Base-by-base conservation (phyloP, 2,797 vertebrate genomes). In the Morus bassanus region DNA sequence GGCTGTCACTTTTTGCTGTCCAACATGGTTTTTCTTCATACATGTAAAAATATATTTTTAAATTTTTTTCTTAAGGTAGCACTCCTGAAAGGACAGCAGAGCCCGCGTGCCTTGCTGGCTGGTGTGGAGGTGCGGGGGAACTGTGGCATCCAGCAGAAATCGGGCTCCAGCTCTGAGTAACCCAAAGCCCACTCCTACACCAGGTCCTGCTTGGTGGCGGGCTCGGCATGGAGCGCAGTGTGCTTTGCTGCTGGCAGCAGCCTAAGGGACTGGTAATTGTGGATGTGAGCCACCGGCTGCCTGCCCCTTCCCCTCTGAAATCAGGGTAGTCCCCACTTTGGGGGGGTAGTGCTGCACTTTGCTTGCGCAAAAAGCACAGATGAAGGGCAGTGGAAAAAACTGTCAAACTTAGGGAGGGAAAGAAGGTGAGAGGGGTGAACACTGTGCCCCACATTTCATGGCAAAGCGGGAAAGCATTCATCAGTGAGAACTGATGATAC, bases 361-460 rank as follows among this genome's bases (percentile, higher is more conserved):
- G 9, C 39, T 30, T 8, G 31, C 33, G 54, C 45, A 19, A 56
- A 48, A 13, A 64, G 43, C 33, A 35, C 41, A 27, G 67, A 5
- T 1, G 13, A 80, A 30, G 24, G 53, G 41, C 74, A 53, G 69
- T 1, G 3, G 64, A 5, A 46, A 65, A 63, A 63, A 59, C 11
- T 41, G 61, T 19, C 30, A 33, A 24, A 6, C n/a, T 70, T 23
- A 3, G 46, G 60, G 68, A 76, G 57, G 24, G 59, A 37, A 37
- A 37, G 57, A 23, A 37, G 35, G 67, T 6, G 50, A 25, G 59
- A 69, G 74, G 51, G 21, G 2, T 7, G 60, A 60, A 12, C 2
- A 3, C 45, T 39, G 0, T 12, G 6, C 4, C 15, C 37, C 0
- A 1, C 31, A 3, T 43, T 51, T 76, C 54, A 13, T 1, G 1